Percentiles rank a stretch among this genome's conserved stretches.
Evolutionary conservation across 1,140 invertebrate species (phyloP).

Genomic region (Araneus ventricosus): DNA sequence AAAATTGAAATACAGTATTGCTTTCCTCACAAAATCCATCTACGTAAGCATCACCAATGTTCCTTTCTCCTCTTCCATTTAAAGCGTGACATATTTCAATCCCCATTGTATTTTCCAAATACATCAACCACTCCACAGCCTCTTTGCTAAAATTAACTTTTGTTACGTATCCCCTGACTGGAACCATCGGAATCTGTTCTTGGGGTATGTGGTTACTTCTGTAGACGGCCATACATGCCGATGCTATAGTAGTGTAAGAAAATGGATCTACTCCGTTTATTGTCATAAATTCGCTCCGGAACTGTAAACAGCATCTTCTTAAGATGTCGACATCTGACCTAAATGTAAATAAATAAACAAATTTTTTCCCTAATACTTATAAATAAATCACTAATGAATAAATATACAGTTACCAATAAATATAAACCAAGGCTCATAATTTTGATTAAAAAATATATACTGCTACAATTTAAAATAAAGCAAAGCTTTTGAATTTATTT

Average conservation of each 20-base stretch:
- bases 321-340: constrained; percentile 5
- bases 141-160: constrained; percentile 17
- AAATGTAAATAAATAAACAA: neutral
- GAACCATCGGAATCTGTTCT: constrained; percentile 69
- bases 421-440: neutral
- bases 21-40: too few species aligned
- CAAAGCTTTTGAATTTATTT: too few species aligned
- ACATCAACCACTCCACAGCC: constrained; percentile 43
- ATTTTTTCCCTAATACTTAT: too few species aligned
- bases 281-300: neutral
- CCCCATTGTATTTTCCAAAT: neutral
- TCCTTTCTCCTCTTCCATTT: too few species aligned
- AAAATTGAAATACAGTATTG: too few species aligned
- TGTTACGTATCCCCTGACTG: constrained; percentile 39
- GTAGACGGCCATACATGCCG: constrained; percentile 59
- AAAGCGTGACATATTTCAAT: constrained; percentile 51
- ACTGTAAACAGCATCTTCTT: too few species aligned
- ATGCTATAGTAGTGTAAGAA: neutral
- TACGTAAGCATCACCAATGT: too few species aligned
- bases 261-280: neutral
- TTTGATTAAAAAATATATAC: neutral
- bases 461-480: neutral
- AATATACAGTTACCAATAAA: neutral
- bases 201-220: neutral
- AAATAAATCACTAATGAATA: neutral